Evolutionary conservation across 2,888 invertebrate species (phyloP).

Genomic region (Ochropleura leucogaster): DNA sequence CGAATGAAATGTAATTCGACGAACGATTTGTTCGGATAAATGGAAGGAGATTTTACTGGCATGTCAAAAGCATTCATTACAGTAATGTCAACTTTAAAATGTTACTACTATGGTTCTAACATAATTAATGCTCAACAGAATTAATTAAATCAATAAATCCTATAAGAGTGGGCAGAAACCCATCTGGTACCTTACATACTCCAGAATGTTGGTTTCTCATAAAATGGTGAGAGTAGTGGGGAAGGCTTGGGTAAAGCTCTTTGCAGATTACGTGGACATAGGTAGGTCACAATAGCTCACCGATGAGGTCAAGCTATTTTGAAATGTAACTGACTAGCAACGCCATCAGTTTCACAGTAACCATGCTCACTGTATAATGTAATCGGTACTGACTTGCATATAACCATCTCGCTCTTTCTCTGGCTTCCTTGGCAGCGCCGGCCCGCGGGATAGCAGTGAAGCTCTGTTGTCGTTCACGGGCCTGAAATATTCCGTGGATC

Average conservation of each 20-base stretch:
- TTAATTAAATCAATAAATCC: not conserved
- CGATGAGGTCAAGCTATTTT: not conserved
- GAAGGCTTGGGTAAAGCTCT: not conserved
- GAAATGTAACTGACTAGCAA: not conserved
- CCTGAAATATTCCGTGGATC: constrained; percentile 85
- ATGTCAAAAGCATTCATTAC: not conserved
- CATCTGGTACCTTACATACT: not conserved
- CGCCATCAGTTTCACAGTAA: not conserved
- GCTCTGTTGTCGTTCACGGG: constrained; percentile 99
- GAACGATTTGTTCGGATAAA: not conserved
- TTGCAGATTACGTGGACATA: not conserved
- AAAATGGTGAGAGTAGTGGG: not conserved
- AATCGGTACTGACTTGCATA: constrained; percentile 91
- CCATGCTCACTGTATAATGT: not conserved
- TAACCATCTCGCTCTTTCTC: constrained; percentile 98
- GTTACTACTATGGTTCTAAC: not conserved
- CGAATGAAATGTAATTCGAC: too few species aligned
- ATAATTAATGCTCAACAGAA: not conserved
- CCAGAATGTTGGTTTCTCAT: not conserved
- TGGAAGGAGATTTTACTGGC: not conserved
- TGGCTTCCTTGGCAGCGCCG: constrained; percentile 96
- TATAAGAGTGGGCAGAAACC: not conserved
- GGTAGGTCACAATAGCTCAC: not conserved
- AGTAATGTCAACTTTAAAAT: too few species aligned
- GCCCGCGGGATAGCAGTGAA: constrained; percentile 95